Evolutionary conservation across 2,888 invertebrate genomes (phyloP).

Genomic region (Monopis laevigella): DNA sequence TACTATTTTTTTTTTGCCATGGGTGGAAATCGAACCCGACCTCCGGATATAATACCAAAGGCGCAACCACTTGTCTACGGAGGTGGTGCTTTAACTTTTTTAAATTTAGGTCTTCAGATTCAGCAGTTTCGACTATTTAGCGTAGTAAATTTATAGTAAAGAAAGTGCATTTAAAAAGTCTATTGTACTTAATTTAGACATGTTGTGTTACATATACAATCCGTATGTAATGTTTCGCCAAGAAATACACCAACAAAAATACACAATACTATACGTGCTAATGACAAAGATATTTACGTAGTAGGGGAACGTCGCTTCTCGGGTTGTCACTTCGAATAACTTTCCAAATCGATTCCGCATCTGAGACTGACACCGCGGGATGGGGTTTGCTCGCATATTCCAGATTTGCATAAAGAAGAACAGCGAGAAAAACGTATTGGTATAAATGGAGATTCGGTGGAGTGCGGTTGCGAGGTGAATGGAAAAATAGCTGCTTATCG

Average conservation of each 20-base stretch:
- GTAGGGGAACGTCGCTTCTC: slow-evolving; percentile 32
- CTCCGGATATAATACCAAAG: no score
- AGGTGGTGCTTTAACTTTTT: no score
- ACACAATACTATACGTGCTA: slow-evolving; percentile 1
- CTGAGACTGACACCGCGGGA: slow-evolving; percentile 59
- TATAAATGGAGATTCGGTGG: slow-evolving; percentile 21
- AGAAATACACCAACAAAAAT: slow-evolving; percentile 2
- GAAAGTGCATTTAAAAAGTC: no score
- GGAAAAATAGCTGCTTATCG: not conserved
- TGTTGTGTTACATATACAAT: no score
- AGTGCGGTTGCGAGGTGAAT: not conserved
- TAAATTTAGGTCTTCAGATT: no score
- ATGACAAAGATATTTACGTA: slow-evolving; percentile 8
- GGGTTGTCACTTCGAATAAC: slow-evolving; percentile 63
- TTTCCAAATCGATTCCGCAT: slow-evolving; percentile 62
- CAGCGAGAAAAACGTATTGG: slow-evolving; percentile 31
- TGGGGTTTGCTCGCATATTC: slow-evolving; percentile 42
- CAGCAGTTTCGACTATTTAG: no score
- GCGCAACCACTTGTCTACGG: no score
- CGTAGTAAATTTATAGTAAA: no score
- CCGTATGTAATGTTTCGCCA: no score
- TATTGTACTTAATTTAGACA: no score
- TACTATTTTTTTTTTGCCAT: no score
- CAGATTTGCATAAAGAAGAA: slow-evolving; percentile 60
- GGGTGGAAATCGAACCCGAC: no score